A percentile compares a stretch with the other conserved stretches of the same genome.
Conservation (phyloP, 2,113 vertebrate genomes). For the Panurus biarmicus region DNA sequence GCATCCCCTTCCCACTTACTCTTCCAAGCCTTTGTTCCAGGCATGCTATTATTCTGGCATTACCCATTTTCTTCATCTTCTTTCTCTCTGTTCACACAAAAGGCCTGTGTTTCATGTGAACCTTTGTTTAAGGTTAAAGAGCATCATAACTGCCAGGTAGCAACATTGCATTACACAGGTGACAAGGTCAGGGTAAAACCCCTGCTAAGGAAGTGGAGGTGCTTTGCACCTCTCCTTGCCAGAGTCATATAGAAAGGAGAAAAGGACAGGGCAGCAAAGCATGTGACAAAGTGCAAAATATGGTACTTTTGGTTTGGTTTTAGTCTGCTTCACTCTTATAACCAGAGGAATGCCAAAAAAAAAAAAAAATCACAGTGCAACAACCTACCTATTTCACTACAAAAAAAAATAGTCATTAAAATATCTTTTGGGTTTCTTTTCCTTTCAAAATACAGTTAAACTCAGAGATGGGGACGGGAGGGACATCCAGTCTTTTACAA, state of each 20-base stretch:
- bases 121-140: slow-evolving; percentile 13
- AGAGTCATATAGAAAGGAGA: background rate
- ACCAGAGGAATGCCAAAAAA: background rate
- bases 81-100: slow-evolving; percentile 18
- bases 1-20: background rate
- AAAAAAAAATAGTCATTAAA: background rate
- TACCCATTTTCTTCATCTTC: background rate
- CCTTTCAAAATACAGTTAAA: background rate
- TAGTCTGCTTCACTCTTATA: background rate
- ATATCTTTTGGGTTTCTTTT: background rate
- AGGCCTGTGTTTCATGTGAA: background rate
- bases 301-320: background rate
- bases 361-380: background rate
- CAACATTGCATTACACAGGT: background rate
- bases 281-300: background rate
- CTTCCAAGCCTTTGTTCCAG: background rate
- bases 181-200: background rate
- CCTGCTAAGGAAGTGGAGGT: background rate
- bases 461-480: background rate
- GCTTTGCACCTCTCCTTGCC: background rate
- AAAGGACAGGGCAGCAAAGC: background rate
- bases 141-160: background rate
- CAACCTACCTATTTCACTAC: background rate
- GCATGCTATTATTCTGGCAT: background rate
- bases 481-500: background rate